Evolutionary conservation across 2,797 vertebrate species (phyloP), one percentile per base, ranked within the genome.

Genomic region (Sphenopsis melanotis): DNA sequence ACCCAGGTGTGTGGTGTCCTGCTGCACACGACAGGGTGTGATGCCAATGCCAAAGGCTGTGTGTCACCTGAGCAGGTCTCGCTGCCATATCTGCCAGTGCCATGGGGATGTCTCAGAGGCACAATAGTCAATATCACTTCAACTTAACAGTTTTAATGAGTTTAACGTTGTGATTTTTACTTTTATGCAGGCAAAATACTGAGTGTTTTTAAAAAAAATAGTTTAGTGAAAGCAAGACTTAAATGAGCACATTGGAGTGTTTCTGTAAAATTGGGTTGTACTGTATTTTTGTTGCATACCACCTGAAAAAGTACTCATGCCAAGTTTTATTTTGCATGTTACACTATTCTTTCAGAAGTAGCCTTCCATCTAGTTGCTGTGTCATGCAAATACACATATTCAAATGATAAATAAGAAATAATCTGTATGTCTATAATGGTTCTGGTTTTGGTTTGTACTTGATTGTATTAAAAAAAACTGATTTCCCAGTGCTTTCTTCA

Each of bases 351-450:
- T 80, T 27, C 34, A 78, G 75, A 89, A 87, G 42, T 26, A 93
- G 50, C 84, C 68, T 91, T 83, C 82, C 53, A 71, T 92, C 75
- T 93, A 85, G 82, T 64, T 89, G 61, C 89, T 93, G 27, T 72
- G 49, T 68, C 4, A 10, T 93, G 72, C 52, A 85, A 89, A 93
- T 87, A 94, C 78, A 89, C 5, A 1, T 95, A 83, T 86, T 82
- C 14, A 74, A 74, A 68, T 37, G 5, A 66, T 56, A 74, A 76
- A 56, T 88, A 53, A 80, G 44, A 57, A 93, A 49, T 44, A 71
- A 75, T 30, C 26, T 83, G 11, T 10, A 13, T 68, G 17, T 55
- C 16, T 90, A 0, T 69, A 91, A n/a, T 39, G 12, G 27, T 72
- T 89, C n/a, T 4, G 1, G 53, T 93, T 90, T 80, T 46, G 50